A percentile compares a stretch with the other conserved stretches of the same genome.
Conservation (phyloP, 2,113 vertebrate species). For the Ptychochromis oligacanthus region DNA sequence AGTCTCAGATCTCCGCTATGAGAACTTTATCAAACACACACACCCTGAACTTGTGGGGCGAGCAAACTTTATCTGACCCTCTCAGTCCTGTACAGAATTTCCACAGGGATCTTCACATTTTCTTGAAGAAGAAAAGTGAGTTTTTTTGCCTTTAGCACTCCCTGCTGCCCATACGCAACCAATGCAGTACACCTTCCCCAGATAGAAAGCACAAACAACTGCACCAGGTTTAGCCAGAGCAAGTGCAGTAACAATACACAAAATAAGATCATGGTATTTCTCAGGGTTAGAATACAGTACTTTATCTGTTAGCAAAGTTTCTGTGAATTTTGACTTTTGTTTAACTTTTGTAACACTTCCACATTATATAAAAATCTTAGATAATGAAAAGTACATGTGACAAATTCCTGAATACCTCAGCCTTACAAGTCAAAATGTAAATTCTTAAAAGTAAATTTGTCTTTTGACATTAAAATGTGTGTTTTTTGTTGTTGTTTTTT, state of each 20-base stretch:
- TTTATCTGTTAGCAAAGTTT: not conserved
- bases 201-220: not conserved
- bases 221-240: not conserved
- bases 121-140: constrained; percentile 31
- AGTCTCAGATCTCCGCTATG: constrained; percentile 61
- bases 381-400: constrained; percentile 1
- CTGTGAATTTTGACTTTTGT: not conserved
- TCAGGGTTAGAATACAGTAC: not conserved
- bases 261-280: not conserved
- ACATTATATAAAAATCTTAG: not conserved
- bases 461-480: not conserved
- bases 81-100: constrained; percentile 30
- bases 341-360: not conserved
- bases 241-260: not conserved
- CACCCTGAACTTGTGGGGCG: constrained; percentile 49
- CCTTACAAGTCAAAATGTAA: not conserved
- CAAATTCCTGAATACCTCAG: not conserved
- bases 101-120: constrained; percentile 38
- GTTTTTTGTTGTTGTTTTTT: not conserved
- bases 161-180: constrained; percentile 30
- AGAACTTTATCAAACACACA: constrained; percentile 68
- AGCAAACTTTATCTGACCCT: constrained; percentile 65
- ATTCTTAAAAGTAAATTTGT: not conserved
- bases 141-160: constrained; percentile 47
- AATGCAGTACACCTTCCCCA: constrained; percentile 11